Evolutionary conservation across 1,140 invertebrate species (phyloP).

Genomic region (Harpegnathos saltator): DNA sequence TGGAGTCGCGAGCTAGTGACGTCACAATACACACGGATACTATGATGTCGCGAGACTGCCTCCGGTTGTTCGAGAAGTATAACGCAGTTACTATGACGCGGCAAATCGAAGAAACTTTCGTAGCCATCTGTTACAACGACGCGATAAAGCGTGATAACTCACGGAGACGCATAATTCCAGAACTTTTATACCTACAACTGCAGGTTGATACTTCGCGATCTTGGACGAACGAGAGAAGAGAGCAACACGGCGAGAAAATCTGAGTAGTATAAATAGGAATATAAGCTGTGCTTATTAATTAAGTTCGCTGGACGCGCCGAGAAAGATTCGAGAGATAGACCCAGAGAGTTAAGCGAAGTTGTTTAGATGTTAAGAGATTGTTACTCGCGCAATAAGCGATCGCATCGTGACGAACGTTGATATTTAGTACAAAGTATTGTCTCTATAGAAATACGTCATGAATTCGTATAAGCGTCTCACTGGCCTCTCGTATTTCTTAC

Average conservation of each 20-base stretch:
- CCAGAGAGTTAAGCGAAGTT: constrained; percentile 20
- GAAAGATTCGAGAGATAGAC: not conserved
- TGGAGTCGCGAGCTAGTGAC: not conserved
- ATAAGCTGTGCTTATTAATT: constrained; percentile 11
- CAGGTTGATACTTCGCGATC: constrained; percentile 7
- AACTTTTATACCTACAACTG: not conserved
- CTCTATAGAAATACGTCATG: not conserved
- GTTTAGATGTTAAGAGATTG: constrained; percentile 20
- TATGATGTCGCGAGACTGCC: not conserved
- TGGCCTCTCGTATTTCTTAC: not conserved
- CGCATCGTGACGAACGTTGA: constrained; percentile 2
- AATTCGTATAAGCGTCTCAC: not conserved
- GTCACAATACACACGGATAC: constrained; percentile 15
- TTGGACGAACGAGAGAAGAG: not conserved
- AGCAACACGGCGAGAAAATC: not conserved
- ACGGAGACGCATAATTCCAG: constrained; percentile 1
- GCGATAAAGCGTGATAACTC: not conserved
- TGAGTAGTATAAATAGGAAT: not conserved
- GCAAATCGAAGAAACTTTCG: constrained; percentile 37
- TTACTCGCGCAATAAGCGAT: not conserved
- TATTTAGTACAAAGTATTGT: constrained; percentile 3
- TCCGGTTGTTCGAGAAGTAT: constrained; percentile 7
- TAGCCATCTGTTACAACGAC: constrained; percentile 24
- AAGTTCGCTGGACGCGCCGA: not conserved
- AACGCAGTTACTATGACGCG: constrained; percentile 20